Base-by-base conservation (phyloP, 2,113 vertebrate genomes). In the Clarias macrocephalus region DNA sequence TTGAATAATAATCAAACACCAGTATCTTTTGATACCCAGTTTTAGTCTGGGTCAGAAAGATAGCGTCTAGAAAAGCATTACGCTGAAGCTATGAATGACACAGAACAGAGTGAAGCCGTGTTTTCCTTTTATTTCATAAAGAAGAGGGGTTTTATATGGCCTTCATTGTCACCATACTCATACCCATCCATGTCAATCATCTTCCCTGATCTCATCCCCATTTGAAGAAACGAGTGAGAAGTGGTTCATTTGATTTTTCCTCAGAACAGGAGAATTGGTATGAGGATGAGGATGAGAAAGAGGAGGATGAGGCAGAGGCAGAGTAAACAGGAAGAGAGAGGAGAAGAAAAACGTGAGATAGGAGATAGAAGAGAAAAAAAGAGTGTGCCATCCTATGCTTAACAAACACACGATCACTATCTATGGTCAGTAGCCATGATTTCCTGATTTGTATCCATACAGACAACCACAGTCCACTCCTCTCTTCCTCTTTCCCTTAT, bases 251-350 rank as follows among this genome's bases (percentile, higher is more conserved):
- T 85, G 87, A 85, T 66, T 84, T 48, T 72, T 83, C 28, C 82
- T 75, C 56, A 57, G 75, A 79, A 76, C 81, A 84, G 56, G 83
- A 77, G 1, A 79, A 85, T 59, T 72, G 85, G 85, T 72, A 83
- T 84, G 70, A 87, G 88, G 84, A 90, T 84, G 70, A 87, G 88
- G 84, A 90, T 89, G 84, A 91, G 86, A 37, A 85, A 89, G 63
- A 84, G 68, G 65, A 86, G 91, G 72, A 88, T 62, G 30, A 72
- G 25, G 28, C 85, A 68, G 72, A 88, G 85, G 88, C 83, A 82
- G 87, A 88, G 87, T 86, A 90, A 77, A 62, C 81, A 88, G n/a
- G 79, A 87, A 54, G 33, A 13, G 13, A 80, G 30, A 87, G 83
- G 82, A 84, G 86, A 88, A 87, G 62, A 87, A 66, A 80, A n/a